phyloP scores from a whole-genome alignment of 1,140 invertebrate species.

The Plectus sambesii region DNA sequence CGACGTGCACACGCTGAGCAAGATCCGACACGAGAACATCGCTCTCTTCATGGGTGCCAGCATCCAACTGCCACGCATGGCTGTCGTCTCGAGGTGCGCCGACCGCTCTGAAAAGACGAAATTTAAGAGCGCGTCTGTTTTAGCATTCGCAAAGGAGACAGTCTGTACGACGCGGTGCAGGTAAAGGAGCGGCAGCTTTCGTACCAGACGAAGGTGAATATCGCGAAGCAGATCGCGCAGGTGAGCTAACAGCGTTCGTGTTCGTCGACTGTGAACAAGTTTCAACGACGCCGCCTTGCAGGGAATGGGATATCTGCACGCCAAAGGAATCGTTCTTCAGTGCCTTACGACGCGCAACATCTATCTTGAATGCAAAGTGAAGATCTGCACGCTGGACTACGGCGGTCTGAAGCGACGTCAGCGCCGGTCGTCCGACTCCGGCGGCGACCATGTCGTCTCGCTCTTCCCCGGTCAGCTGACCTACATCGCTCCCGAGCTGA shows the following conservation, averaged over 20 bases:
- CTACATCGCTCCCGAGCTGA: no score
- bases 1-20: slow-evolving; percentile 47
- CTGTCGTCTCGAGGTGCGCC: slow-evolving; percentile 48
- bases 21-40: slow-evolving; percentile 52
- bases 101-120: not conserved
- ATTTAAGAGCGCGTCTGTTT: slow-evolving; percentile 9
- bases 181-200: slow-evolving; percentile 39
- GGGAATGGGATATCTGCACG: slow-evolving; percentile 51
- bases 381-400: slow-evolving; percentile 50
- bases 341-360: slow-evolving; percentile 50
- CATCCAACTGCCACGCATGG: slow-evolving; percentile 45
- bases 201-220: slow-evolving; percentile 41
- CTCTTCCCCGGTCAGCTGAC: no score
- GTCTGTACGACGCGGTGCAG: slow-evolving; percentile 47
- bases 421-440: slow-evolving; percentile 30
- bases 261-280: not conserved
- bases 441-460: slow-evolving; percentile 28
- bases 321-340: slow-evolving; percentile 49
- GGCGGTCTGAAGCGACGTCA: slow-evolving; percentile 40
- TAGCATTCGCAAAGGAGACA: slow-evolving; percentile 45
- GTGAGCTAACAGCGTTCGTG: no score
- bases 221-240: slow-evolving; percentile 46
- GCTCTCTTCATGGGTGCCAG: slow-evolving; percentile 52
- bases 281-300: slow-evolving; percentile 13
- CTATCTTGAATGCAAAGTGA: slow-evolving; percentile 49